Conservation (phyloP, 1,140 invertebrate genomes). For the Polypedilum pembai region DNA sequence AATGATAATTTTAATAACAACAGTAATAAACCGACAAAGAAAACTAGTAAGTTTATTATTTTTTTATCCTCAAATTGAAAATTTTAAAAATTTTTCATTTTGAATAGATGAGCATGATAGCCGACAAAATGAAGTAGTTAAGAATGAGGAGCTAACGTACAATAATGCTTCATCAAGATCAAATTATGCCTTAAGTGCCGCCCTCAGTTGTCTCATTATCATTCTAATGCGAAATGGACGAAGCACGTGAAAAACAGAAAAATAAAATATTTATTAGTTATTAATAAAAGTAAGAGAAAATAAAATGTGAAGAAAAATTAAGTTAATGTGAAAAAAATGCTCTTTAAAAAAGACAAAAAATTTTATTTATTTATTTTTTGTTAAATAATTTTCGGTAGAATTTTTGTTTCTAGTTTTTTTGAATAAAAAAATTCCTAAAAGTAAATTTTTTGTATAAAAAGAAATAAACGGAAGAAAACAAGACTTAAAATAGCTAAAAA, state of each 20-base stretch:
- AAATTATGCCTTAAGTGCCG: neutral
- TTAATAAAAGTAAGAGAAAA: neutral
- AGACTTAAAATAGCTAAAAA: too few species aligned
- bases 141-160: constrained; percentile 83
- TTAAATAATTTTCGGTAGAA: neutral
- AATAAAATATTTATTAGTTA: neutral
- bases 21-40: constrained; percentile 47
- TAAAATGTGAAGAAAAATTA: neutral
- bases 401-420: neutral
- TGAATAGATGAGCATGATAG: constrained; percentile 74
- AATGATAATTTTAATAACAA: constrained; percentile 30
- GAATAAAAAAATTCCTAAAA: neutral
- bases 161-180: constrained; percentile 35
- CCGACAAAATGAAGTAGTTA: constrained; percentile 83
- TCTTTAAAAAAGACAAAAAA: neutral
- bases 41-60: constrained; percentile 46
- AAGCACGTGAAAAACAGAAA: constrained; percentile 8
- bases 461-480: too few species aligned
- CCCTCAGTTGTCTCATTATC: constrained; percentile 7
- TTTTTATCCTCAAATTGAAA: neutral
- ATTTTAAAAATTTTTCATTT: constrained; percentile 32
- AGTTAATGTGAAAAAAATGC: neutral
- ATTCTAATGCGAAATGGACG: constrained; percentile 17
- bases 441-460: too few species aligned
- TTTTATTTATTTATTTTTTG: constrained; percentile 2